These are phyloP conservation scores for Apamea anceps DNA, from an alignment of 2,888 invertebrate genomes.

Conservation along the genomic window DNA sequence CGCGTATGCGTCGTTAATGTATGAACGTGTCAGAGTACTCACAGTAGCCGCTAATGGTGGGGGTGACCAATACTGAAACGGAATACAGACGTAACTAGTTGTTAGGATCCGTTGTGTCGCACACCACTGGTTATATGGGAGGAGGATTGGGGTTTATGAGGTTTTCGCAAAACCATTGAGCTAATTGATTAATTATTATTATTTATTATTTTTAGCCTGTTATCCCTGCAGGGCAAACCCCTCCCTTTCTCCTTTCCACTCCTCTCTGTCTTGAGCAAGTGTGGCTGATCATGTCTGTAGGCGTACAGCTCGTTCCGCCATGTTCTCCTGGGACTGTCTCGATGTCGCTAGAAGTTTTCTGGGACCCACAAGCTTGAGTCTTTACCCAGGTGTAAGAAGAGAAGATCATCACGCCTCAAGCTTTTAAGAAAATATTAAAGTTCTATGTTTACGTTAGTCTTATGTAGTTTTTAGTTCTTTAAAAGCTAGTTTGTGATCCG, in stretches of 20 bases:
- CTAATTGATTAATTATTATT: background rate
- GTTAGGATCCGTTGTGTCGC: background rate
- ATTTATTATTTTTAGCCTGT: background rate
- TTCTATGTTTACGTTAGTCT: too few relatives aligned
- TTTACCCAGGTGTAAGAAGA: too few relatives aligned
- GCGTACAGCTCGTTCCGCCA: background rate
- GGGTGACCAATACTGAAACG: constrained; percentile 36
- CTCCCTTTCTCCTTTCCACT: too few relatives aligned
- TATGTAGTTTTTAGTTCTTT: too few relatives aligned
- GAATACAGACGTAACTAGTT: background rate
- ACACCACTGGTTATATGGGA: background rate
- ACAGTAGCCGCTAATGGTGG: constrained; percentile 37
- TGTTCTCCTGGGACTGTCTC: background rate
- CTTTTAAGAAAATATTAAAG: too few relatives aligned
- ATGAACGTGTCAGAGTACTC: constrained; percentile 45
- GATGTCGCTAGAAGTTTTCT: background rate
- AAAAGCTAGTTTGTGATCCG: too few relatives aligned
- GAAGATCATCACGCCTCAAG: too few relatives aligned
- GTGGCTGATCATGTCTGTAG: background rate
- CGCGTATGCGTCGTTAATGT: constrained; percentile 47
- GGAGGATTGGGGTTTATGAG: background rate
- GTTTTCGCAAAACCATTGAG: constrained; percentile 5
- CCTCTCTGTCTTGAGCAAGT: too few relatives aligned
- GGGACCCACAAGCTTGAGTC: background rate
- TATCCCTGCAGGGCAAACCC: too few relatives aligned